phyloP scores from a whole-genome alignment of 2,797 vertebrate species.

The Manis crassicaudata region DNA sequence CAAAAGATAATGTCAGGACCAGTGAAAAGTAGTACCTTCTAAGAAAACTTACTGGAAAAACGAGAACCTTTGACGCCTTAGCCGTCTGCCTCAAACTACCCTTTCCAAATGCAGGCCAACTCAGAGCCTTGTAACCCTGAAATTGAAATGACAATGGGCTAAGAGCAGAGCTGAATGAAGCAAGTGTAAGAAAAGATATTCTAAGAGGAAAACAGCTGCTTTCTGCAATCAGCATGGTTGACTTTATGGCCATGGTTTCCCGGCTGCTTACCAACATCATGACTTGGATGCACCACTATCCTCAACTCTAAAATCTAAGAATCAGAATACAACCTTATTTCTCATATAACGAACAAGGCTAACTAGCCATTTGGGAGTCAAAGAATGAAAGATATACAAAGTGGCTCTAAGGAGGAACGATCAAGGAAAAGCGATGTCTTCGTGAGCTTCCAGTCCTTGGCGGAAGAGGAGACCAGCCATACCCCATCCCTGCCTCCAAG shows the following conservation, averaged over 20 bases:
- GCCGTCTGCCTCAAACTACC: not conserved
- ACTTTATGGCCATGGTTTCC: not conserved
- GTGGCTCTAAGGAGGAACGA: not conserved
- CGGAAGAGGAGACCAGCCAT: not conserved
- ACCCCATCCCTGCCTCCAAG: not conserved
- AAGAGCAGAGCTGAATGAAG: not conserved
- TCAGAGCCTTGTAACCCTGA: not conserved
- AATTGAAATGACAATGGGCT: not conserved
- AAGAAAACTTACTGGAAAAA: not conserved
- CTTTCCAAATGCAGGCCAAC: not conserved
- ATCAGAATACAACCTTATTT: not conserved
- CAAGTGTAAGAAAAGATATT: not conserved
- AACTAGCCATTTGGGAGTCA: not conserved
- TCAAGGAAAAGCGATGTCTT: not conserved
- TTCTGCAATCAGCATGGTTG: not conserved
- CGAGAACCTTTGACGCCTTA: not conserved
- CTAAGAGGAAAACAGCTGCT: not conserved
- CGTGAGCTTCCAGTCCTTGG: not conserved
- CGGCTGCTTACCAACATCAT: not conserved
- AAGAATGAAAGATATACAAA: conserved; percentile 4
- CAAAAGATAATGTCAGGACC: not conserved
- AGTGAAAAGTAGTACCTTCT: not conserved
- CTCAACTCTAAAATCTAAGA: not conserved
- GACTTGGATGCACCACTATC: not conserved
- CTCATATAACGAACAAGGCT: not conserved